A percentile compares a stretch with the other conserved stretches of the same genome.
phyloP scores from a whole-genome alignment of 1,140 invertebrate genomes.

The Solenopsis fugax region DNA sequence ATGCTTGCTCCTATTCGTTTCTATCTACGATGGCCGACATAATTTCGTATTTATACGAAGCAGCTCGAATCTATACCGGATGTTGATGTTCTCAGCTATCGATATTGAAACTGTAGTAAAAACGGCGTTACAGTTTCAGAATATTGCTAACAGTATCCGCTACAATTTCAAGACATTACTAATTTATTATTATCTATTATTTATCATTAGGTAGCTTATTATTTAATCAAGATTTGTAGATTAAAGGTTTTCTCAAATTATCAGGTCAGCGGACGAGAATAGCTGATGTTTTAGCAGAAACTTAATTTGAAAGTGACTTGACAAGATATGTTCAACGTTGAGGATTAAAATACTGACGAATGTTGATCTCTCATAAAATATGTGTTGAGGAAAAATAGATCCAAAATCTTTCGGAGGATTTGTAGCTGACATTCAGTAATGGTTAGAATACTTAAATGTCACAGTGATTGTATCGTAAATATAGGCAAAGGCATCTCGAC shows the following conservation, averaged over 20 bases:
- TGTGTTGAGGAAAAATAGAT: neutral
- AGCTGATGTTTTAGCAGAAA: neutral
- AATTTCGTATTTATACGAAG: slow-evolving; percentile 37
- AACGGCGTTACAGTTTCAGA: neutral
- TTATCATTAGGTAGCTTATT: neutral
- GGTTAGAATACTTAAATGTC: neutral
- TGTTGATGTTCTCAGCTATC: slow-evolving; percentile 14
- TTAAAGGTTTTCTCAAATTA: slow-evolving; percentile 16
- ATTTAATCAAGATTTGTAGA: neutral
- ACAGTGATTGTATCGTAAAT: neutral
- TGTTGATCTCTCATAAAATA: neutral
- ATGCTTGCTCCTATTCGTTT: neutral
- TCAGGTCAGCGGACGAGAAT: neutral
- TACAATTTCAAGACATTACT: neutral
- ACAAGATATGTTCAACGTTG: slow-evolving; percentile 8
- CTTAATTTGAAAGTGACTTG: neutral
- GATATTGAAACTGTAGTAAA: neutral
- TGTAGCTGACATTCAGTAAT: neutral
- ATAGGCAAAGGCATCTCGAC: neutral
- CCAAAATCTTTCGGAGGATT: neutral
- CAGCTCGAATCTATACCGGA: neutral
- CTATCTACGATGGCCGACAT: slow-evolving; percentile 2
- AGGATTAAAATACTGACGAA: slow-evolving; percentile 5
- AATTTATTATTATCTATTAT: slow-evolving; percentile 2
- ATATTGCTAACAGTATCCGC: neutral